Percentiles rank a stretch among this genome's conserved stretches.
Conservation (phyloP, 2,888 invertebrate genomes). For the Thumatha senex region DNA sequence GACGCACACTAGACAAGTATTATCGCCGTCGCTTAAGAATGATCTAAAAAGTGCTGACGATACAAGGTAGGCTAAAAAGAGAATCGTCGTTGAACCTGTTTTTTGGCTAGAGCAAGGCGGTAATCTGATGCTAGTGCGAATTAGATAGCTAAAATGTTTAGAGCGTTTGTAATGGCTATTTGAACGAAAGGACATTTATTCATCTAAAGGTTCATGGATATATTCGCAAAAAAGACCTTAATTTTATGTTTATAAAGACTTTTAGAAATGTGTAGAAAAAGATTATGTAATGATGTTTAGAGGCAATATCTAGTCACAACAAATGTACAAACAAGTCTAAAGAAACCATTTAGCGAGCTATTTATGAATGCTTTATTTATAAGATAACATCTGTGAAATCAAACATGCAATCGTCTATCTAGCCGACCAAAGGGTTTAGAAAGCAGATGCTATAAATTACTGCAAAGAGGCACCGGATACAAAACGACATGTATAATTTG, state of each 20-base stretch:
- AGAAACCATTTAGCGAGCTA: too few relatives aligned
- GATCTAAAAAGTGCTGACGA: constrained; percentile 14
- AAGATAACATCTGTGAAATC: constrained; percentile 20
- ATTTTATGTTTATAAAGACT: too few relatives aligned
- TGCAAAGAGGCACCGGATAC: constrained; percentile 63
- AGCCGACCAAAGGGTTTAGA: constrained; percentile 58
- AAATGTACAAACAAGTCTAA: too few relatives aligned
- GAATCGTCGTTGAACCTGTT: constrained; percentile 17
- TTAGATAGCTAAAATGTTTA: constrained; percentile 9
- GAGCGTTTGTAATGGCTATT: too few relatives aligned
- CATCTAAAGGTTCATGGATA: too few relatives aligned
- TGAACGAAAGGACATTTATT: too few relatives aligned
- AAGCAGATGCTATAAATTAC: constrained; percentile 70
- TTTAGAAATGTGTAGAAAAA: too few relatives aligned
- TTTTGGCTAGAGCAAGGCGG: constrained; percentile 28
- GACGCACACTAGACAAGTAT: constrained; percentile 33
- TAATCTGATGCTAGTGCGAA: constrained; percentile 28
- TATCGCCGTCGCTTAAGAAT: constrained; percentile 16
- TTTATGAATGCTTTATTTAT: constrained; percentile 29
- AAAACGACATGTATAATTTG: constrained; percentile 66
- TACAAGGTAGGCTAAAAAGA: too few relatives aligned
- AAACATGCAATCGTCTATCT: constrained; percentile 31
- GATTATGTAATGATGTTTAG: too few relatives aligned
- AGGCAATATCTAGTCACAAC: too few relatives aligned
- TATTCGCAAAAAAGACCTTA: too few relatives aligned